Evolutionary conservation across 2,888 invertebrate species (phyloP), one percentile per base, ranked within the genome.

Genomic region (Pseudanteris insignis): DNA sequence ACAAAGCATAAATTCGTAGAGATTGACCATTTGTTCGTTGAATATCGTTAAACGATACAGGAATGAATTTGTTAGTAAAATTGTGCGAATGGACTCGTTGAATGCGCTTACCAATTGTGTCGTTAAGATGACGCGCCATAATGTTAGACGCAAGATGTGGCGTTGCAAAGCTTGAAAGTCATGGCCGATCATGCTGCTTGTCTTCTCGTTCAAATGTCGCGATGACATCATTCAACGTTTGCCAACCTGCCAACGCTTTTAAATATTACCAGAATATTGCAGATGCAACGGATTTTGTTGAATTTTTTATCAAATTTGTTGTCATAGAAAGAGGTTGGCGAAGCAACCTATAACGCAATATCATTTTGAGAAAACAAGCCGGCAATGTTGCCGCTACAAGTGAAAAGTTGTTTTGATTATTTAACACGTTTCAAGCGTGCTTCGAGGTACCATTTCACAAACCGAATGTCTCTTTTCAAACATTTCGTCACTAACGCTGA

Each of bases 201-300:
- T 4, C 40, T 57, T 47, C 18, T 4, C 18, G 18, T 18, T 44
- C 38, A 50, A 58, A 58, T 44, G 50, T 46, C 50, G 36, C 15
- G 50, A 51, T 59, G 58, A 46, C 58, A 59, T 59, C 50, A 59
- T 51, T 38, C 7, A n/a, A n/a, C n/a, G n/a, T n/a, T n/a, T n/a
- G n/a, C n/a, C n/a, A n/a, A n/a, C 14, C 26, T 33, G 46, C 41
- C 57, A 50, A 50, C 43, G 44, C 51, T 58, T 58, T 58, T 44
- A 44, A 50, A 58, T 44, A n/a, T n/a, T n/a, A n/a, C n/a, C n/a
- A n/a, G n/a, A n/a, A n/a, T n/a, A n/a, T n/a, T n/a, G n/a, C n/a
- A n/a, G n/a, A n/a, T n/a, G n/a, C n/a, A n/a, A n/a, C n/a, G n/a
- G n/a, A n/a, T n/a, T n/a, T n/a, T n/a, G n/a, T n/a, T n/a, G n/a